phyloP scores from a whole-genome alignment of 2,113 vertebrate genomes.

The Ciconia stormi region DNA sequence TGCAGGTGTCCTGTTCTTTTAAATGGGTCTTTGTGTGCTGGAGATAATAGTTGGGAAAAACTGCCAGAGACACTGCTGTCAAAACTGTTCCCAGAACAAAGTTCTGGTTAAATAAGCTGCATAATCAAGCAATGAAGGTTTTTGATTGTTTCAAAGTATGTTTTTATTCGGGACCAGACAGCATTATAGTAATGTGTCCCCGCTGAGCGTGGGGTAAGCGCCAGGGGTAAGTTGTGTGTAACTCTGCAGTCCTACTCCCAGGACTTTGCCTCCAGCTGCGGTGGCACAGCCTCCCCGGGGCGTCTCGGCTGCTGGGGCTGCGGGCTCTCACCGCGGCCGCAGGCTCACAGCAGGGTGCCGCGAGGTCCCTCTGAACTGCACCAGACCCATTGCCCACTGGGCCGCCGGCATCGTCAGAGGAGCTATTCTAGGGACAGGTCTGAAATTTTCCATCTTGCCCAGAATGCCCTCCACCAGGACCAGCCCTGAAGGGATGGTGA shows the following conservation, averaged over 20 bases:
- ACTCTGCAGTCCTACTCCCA: background rate
- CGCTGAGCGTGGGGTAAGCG: accelerated
- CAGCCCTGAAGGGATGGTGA: background rate
- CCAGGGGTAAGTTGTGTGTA: background rate
- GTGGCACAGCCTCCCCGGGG: background rate
- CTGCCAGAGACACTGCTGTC: background rate
- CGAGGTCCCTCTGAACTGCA: background rate
- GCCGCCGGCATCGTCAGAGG: background rate
- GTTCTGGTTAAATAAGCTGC: background rate
- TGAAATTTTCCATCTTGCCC: background rate
- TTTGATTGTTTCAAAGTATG: background rate
- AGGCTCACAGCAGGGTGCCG: background rate
- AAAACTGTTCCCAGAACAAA: background rate
- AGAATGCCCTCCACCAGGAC: background rate
- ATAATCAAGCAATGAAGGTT: background rate
- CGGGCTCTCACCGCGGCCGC: accelerated
- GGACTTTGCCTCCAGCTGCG: accelerated
- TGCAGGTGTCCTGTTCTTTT: constrained; percentile 17
- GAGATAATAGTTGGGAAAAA: background rate
- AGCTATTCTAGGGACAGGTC: background rate
- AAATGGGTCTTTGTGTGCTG: background rate
- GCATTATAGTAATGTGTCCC: background rate
- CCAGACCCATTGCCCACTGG: accelerated
- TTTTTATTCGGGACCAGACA: background rate
- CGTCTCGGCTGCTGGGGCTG: background rate